Conservation (phyloP, 2,113 vertebrate genomes). For the Mohoua ochrocephala region DNA sequence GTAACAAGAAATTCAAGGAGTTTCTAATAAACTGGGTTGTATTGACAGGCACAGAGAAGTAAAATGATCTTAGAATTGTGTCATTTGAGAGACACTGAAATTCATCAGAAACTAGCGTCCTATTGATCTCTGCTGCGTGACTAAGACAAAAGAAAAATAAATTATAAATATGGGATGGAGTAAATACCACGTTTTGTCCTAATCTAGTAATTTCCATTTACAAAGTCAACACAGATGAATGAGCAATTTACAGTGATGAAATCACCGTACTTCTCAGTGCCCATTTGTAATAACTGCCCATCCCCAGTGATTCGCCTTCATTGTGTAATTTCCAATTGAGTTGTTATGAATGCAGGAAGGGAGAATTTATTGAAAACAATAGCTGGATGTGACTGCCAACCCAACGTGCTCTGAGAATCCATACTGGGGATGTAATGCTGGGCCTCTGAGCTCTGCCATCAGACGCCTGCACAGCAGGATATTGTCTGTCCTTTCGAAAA, state of each 20-base stretch:
- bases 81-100: neutral
- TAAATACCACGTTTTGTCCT: neutral
- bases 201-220: neutral
- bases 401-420: neutral
- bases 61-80: neutral
- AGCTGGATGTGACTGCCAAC: neutral
- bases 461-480: neutral
- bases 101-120: neutral
- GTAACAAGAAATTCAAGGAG: neutral
- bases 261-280: neutral
- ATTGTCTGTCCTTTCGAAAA: neutral
- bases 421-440: rapidly evolving
- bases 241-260: neutral
- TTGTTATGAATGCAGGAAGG: neutral
- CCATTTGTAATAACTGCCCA: neutral
- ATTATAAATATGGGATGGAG: neutral
- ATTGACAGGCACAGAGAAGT: neutral
- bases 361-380: neutral
- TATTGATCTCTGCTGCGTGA: neutral
- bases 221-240: constrained; percentile 15
- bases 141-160: neutral
- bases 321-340: neutral
- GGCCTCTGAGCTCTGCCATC: neutral
- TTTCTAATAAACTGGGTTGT: neutral
- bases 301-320: neutral